These are phyloP conservation scores for Miopithecus talapoin DNA, from an alignment of 2,797 vertebrate genomes.

Conservation along the genomic window DNA sequence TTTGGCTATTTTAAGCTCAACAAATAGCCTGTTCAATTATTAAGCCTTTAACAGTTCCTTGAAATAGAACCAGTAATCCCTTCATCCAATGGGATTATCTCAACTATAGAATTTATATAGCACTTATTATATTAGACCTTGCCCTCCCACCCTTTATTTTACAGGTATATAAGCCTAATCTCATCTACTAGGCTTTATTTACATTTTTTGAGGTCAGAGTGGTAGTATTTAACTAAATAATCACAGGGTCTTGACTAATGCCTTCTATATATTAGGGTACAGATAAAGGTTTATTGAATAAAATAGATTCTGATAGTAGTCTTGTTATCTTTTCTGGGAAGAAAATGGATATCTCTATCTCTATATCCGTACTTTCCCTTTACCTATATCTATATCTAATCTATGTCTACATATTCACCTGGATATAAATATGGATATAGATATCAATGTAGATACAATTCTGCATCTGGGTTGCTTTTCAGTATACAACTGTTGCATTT, in stretches of 20 bases:
- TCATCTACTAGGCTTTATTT: background rate
- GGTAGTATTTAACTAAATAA: background rate
- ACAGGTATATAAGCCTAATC: background rate
- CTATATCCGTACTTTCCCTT: background rate
- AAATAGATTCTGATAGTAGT: background rate
- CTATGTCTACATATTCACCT: background rate
- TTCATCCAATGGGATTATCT: background rate
- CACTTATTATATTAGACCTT: background rate
- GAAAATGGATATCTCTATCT: background rate
- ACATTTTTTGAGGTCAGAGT: background rate
- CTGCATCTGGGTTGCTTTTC: background rate
- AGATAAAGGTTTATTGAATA: background rate
- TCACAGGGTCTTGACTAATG: background rate
- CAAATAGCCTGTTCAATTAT: conserved; percentile 58
- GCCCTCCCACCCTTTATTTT: background rate
- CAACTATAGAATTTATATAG: background rate
- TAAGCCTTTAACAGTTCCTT: background rate
- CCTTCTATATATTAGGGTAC: background rate
- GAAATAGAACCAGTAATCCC: conserved; percentile 38
- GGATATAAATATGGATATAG: background rate
- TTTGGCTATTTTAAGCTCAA: conserved; percentile 51
- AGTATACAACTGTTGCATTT: background rate
- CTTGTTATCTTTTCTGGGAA: background rate
- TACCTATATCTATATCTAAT: background rate
- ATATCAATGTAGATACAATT: background rate